Evolutionary conservation across 2,113 vertebrate species (phyloP).

Genomic region (Acanthisitta chloris): DNA sequence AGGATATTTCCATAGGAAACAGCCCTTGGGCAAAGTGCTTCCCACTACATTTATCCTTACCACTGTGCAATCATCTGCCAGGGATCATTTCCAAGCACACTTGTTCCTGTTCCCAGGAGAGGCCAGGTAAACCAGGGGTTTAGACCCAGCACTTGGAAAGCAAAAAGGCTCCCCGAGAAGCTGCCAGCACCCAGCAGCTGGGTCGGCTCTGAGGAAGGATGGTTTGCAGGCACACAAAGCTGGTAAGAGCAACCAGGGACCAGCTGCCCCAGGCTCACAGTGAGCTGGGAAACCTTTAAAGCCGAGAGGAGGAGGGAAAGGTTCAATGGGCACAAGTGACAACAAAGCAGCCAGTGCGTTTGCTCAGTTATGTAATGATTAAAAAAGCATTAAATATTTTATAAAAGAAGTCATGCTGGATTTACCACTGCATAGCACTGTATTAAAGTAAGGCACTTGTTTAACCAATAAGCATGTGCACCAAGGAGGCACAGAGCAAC

Average conservation of each 20-base stretch:
- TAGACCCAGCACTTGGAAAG: not conserved
- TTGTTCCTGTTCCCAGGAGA: not conserved
- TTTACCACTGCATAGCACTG: not conserved
- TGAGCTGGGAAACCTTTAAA: not conserved
- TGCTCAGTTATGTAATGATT: not conserved
- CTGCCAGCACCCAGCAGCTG: not conserved
- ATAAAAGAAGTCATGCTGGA: not conserved
- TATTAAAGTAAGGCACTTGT: not conserved
- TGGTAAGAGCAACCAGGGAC: not conserved
- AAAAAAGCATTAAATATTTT: not conserved
- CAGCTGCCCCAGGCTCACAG: rapidly evolving
- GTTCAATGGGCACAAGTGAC: not conserved
- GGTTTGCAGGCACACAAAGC: not conserved
- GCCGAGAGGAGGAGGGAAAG: not conserved
- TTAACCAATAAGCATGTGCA: rapidly evolving
- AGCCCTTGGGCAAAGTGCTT: not conserved
- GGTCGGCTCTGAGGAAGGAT: rapidly evolving
- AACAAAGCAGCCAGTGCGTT: not conserved
- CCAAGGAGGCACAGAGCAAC: not conserved
- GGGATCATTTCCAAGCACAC: not conserved
- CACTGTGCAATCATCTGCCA: not conserved
- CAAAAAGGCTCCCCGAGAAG: not conserved
- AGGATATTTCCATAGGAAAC: not conserved
- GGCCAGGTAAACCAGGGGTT: not conserved
- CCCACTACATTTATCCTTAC: not conserved